Evolutionary conservation across 2,888 invertebrate species (phyloP).

Genomic region (Agrypnus murinus): DNA sequence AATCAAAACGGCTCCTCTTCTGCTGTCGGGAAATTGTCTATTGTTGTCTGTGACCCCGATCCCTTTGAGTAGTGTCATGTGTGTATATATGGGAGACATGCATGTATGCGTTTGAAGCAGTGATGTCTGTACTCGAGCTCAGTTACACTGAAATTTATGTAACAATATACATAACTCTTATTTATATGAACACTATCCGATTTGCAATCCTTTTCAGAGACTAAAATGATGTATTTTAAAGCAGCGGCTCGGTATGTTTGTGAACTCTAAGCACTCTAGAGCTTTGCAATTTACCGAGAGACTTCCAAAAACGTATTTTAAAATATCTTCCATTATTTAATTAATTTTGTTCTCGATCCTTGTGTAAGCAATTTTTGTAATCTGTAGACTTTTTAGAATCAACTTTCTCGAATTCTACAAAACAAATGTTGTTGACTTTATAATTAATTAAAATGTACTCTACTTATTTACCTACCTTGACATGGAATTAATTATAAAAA

Average conservation of each 20-base stretch:
- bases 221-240: constrained; percentile 46
- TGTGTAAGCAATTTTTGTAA: constrained; percentile 29
- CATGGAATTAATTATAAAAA: no score
- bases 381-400: not conserved
- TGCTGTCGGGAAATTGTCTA: constrained; percentile 64
- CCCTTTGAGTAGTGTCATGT: constrained; percentile 59
- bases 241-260: constrained; percentile 8
- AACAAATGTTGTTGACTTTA: constrained; percentile 11
- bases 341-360: constrained; percentile 31
- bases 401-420: not conserved
- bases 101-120: constrained; percentile 45
- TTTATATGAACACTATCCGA: constrained; percentile 63
- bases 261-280: constrained; percentile 16
- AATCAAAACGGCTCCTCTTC: constrained; percentile 61
- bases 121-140: constrained; percentile 59
- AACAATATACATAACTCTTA: constrained; percentile 66
- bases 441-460: constrained; percentile 1
- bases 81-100: constrained; percentile 35
- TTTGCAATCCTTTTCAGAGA: constrained; percentile 52
- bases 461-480: no score
- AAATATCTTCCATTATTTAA: constrained; percentile 28
- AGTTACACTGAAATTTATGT: constrained; percentile 64
- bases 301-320: constrained; percentile 1
- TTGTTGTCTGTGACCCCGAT: constrained; percentile 66
- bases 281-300: constrained; percentile 33